Evolutionary conservation across 2,888 invertebrate species (phyloP).

Genomic region (Biston betularia): DNA sequence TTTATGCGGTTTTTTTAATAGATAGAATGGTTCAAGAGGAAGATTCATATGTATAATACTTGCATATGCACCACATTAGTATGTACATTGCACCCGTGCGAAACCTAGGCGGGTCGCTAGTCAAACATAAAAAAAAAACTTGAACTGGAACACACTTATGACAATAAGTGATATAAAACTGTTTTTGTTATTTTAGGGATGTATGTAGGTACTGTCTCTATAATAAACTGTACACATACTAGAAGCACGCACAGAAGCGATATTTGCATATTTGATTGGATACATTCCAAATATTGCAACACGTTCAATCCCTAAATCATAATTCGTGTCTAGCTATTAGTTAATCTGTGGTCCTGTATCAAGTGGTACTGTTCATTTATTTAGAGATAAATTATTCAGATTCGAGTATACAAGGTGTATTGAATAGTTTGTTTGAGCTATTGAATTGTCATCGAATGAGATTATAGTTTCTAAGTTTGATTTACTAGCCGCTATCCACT

Average conservation of each 20-base stretch:
- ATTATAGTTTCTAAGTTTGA: too few relatives aligned
- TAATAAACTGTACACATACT: conserved; percentile 5
- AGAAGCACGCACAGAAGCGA: conserved; percentile 40
- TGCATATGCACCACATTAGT: too few relatives aligned
- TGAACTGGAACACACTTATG: too few relatives aligned
- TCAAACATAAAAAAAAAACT: too few relatives aligned
- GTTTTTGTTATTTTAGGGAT: too few relatives aligned
- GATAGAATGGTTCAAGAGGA: too few relatives aligned
- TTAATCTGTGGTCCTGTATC: conserved; percentile 20
- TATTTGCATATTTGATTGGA: conserved; percentile 75
- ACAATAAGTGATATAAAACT: too few relatives aligned
- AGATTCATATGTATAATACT: too few relatives aligned
- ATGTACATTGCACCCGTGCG: too few relatives aligned
- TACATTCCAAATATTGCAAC: conserved; percentile 56
- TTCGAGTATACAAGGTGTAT: background rate
- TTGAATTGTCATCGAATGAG: background rate
- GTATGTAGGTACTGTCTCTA: conserved; percentile 3
- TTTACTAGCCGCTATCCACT: too few relatives aligned
- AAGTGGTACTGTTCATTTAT: conserved; percentile 22
- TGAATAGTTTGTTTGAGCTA: background rate
- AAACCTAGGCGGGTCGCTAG: too few relatives aligned
- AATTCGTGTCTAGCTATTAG: conserved; percentile 3
- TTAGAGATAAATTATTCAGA: conserved; percentile 15
- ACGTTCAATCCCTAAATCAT: conserved; percentile 55
- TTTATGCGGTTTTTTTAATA: too few relatives aligned